These are phyloP conservation scores for Pantala flavescens DNA, from an alignment of 1,140 invertebrate species.

Conservation along the genomic window DNA sequence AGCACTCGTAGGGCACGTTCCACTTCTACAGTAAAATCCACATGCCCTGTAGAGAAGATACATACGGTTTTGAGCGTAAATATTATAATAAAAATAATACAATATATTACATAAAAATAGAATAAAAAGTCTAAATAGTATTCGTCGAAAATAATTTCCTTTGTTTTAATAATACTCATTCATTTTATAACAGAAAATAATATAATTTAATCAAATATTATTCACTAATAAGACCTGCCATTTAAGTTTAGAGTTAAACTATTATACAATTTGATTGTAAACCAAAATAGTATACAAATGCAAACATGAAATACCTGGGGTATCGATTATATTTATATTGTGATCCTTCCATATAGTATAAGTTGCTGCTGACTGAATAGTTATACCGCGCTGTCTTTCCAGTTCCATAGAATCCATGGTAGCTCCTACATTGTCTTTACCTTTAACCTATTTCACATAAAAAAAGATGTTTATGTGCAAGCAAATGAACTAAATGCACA, in stretches of 20 bases:
- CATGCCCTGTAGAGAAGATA: too few relatives aligned
- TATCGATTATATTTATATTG: conserved; percentile 99
- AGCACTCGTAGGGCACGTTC: conserved; percentile 92
- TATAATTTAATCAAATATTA: too few relatives aligned
- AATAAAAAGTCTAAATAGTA: neutral
- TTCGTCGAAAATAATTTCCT: too few relatives aligned
- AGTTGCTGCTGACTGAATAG: conserved; percentile 98
- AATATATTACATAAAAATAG: too few relatives aligned
- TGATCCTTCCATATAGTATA: conserved; percentile 94
- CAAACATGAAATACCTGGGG: conserved; percentile 54
- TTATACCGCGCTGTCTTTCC: conserved; percentile 94
- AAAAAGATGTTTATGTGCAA: too few relatives aligned
- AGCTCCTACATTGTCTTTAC: conserved; percentile 97
- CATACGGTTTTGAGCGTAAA: too few relatives aligned
- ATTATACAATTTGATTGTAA: neutral
- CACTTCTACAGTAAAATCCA: conserved; percentile 98
- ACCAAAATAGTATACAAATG: neutral
- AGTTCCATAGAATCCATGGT: conserved; percentile 99
- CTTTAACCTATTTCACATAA: conserved; percentile 57
- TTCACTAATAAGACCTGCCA: too few relatives aligned
- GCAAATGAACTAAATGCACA: too few relatives aligned
- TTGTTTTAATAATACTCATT: too few relatives aligned
- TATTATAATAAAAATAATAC: too few relatives aligned
- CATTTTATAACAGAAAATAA: too few relatives aligned
- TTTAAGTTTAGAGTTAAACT: too few relatives aligned